Base-by-base conservation (phyloP, 1,140 invertebrate genomes). In the Calycopis cecrops region DNA sequence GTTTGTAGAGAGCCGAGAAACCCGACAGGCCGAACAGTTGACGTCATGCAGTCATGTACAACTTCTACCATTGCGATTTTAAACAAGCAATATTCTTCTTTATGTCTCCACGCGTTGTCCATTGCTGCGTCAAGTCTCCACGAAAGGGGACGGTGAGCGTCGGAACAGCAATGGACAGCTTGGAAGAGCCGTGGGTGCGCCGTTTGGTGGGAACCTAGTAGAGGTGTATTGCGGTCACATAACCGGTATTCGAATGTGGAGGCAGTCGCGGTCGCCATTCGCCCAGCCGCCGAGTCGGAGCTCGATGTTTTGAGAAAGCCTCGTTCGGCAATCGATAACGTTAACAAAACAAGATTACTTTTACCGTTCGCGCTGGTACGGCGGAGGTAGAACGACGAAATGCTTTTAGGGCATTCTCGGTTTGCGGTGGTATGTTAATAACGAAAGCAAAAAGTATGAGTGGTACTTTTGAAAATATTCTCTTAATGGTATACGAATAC, bases 241-340 rank as follows among this genome's bases (percentile, higher is more conserved):
- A 86, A 86, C 80, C 80, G 83, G 83, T 84, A 84, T 86, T 79
- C 73, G 76, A 78, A 42, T 70, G 65, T 67, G 72, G 68, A 65
- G 21, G 21, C 21, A 28, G 21, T 28, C 21, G 60, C 70, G 72
- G 72, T 76, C 74, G 75, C 73, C 73, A 71, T 71, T 79, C 70
- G 75, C 69, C 73, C 74, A 70, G 75, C 76, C 74, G 64, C 65
- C 65, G 51, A 48, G 59, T 59, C 59, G 54, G 59, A 69, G 63
- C 60, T 60, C 66, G 69, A 77, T 81, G 74, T 83, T 83, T 80
- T 80, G 78, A 85, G 80, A 86, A 85, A 85, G 83, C 79, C 75
- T 71, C 71, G 76, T 79, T 81, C 71, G 71, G 69, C 74, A 71
- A 79, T 75, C 70, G 76, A 55, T 69, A 65, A 73, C 71, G 76